Conservation (phyloP, 1,140 invertebrate species). For the Spodoptera frugiperda region DNA sequence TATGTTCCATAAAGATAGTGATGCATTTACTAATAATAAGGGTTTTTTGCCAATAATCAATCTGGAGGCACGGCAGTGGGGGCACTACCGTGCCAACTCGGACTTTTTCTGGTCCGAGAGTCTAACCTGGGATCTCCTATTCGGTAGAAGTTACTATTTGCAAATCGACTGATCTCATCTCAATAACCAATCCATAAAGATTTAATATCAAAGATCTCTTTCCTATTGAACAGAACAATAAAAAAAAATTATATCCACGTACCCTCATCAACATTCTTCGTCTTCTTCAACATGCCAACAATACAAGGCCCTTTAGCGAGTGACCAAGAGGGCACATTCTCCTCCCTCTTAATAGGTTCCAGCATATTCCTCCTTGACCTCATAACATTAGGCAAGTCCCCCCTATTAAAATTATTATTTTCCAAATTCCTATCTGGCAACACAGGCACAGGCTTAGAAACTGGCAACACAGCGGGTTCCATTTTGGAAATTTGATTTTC, state of each 20-base stretch:
- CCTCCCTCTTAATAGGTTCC: slow-evolving; percentile 79
- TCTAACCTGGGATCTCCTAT: too few relatives aligned
- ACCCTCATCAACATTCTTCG: slow-evolving; percentile 62
- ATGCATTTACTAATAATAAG: too few relatives aligned
- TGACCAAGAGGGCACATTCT: slow-evolving; percentile 76
- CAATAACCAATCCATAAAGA: too few relatives aligned
- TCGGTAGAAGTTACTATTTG: too few relatives aligned
- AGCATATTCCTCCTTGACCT: slow-evolving; percentile 78
- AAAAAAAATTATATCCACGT: not conserved
- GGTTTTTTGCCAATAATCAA: too few relatives aligned
- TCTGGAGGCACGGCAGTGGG: too few relatives aligned
- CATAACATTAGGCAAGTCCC: slow-evolving; percentile 69
- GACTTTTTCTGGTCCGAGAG: too few relatives aligned
- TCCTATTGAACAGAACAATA: too few relatives aligned
- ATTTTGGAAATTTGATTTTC: slow-evolving; percentile 74
- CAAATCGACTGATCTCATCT: too few relatives aligned
- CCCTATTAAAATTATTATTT: slow-evolving; percentile 50
- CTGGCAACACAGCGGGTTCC: slow-evolving; percentile 57
- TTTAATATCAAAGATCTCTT: too few relatives aligned
- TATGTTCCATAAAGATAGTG: too few relatives aligned
- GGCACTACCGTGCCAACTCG: too few relatives aligned
- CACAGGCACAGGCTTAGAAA: slow-evolving; percentile 39
- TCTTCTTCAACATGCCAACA: slow-evolving; percentile 72
- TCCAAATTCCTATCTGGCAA: slow-evolving; percentile 50
- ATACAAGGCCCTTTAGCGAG: slow-evolving; percentile 81